Evolutionary conservation across 2,113 vertebrate genomes (phyloP), one percentile per base, ranked within the genome.

Genomic region (Sturnira hondurensis): DNA sequence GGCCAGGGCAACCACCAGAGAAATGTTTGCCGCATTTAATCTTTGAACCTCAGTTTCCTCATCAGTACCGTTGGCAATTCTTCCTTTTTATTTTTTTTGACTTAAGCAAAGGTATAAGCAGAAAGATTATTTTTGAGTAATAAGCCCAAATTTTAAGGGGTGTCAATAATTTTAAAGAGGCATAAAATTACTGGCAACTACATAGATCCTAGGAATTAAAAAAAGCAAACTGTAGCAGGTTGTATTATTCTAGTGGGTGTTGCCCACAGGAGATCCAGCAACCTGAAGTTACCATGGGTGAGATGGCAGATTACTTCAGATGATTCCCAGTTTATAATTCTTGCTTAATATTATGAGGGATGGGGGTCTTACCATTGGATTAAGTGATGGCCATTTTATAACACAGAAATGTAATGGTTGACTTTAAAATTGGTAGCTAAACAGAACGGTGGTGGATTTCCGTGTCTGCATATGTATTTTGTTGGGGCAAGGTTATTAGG

Each of bases 61-160:
- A 22, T 80, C 45, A 63, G 56, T 74, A 24, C 80, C 89, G 31
- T 41, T 61, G 17, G 16, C 67, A 4, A 11, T 77, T 61, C 38
- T 83, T 86, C 68, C 43, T 76, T 94, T 56, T 76, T 33, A 38
- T 71, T 16, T 91, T 73, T 91, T 88, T 94, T 80, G 26, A 45
- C 13, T 73, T 95, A 82, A 76, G 73, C 78, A 82, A 95, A 95
- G 22, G 65, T 73, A 33, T 24, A 80, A 78, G 36, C 63, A 93
- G 58, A 84, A 36, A 88, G 58, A 19, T 52, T 63, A 91, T 63
- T 50, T 92, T 63, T 74, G 24, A 87, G n/a, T 68, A 90, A 80
- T 26, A 92, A 73, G 47, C 41, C 80, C 12, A 87, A 76, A 47
- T 24, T 41, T 86, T 86, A 65, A 89, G 56, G 56, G 65, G 52